Base-by-base conservation (phyloP, 2,113 vertebrate species). In the Cyprinodon tularosa region DNA sequence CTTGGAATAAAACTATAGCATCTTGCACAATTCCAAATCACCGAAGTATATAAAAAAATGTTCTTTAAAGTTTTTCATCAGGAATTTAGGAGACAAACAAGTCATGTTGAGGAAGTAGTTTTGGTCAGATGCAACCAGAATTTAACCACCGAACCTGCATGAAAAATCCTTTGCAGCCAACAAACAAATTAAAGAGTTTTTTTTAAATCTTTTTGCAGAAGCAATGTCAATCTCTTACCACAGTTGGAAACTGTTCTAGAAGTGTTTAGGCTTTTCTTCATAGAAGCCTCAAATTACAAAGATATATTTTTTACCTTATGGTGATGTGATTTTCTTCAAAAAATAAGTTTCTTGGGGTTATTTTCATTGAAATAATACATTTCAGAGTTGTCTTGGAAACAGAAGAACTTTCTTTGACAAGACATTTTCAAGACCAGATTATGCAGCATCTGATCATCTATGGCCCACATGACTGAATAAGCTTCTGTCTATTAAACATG, bases 381-480 rank as follows among this genome's bases (percentile, higher is more conserved):
- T 60, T 17, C 10, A 71, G 60, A 68, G 45, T 68, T 63, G 73
- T 76, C 45, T 62, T 6, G 36, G 36, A 68, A 84, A 81, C 63
- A n/a, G 72, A 57, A 57, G 8, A 83, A 72, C 80, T 85, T 13
- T 59, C 62, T 70, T 29, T 80, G 80, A 72, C 61, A 5, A 68
- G 38, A 66, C 53, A 72, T 15, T 82, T 82, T 76, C 65, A 63
- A 66, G 15, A 57, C 59, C 71, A 74, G 72, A 70, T 73, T 60
- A 60, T 72, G 14, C 37, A 71, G 63, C 13, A 61, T 66, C 71
- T 84, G 66, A 79, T 76, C 61, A 77, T 38, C 4, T 7, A 29
- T 61, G 57, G 22, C 45, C 71, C 0, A 1, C 36, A 59, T 72
- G 39, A 76, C 38, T 76, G 42, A 40, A 37, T 59, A 42, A 72